phyloP scores from a whole-genome alignment of 2,797 vertebrate genomes.

The Melanotaenia parkinsoni region DNA sequence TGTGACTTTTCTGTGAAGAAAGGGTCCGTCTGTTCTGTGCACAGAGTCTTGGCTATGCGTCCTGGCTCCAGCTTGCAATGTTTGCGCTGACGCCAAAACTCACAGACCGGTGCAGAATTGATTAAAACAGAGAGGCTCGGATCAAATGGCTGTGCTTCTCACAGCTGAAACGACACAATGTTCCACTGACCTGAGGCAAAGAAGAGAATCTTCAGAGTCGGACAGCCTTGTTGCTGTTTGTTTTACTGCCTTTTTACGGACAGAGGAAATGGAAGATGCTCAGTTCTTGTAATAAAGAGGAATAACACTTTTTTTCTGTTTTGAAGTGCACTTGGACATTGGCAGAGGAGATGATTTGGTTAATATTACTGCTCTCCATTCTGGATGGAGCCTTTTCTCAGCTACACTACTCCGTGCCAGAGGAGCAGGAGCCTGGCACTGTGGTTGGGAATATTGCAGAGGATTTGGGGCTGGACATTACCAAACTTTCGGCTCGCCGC shows the following conservation, averaged over 20 bases:
- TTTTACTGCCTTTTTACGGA: conserved; percentile 71
- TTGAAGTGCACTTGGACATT: conserved; percentile 75
- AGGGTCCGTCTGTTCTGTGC: conserved; percentile 53
- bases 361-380: conserved; percentile 88
- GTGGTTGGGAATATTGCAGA: conserved; percentile 99
- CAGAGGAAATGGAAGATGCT: conserved; percentile 73
- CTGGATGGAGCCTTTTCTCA: conserved; percentile 90
- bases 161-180: conserved; percentile 78
- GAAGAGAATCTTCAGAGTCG: conserved; percentile 69
- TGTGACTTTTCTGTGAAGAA: conserved; percentile 67
- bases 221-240: conserved; percentile 63
- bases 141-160: conserved; percentile 84
- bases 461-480: conserved; percentile 98
- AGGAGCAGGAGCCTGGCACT: conserved; percentile 96
- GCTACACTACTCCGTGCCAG: conserved; percentile 95
- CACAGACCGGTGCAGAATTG: conserved; percentile 77
- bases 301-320: conserved; percentile 66
- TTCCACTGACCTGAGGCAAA: conserved; percentile 76
- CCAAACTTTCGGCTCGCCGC: conserved; percentile 96
- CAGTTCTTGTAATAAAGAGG: conserved; percentile 68
- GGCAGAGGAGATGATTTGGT: conserved; percentile 89
- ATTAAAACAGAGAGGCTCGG: conserved; percentile 75
- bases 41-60: conserved; percentile 68
- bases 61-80: conserved; percentile 74
- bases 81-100: conserved; percentile 80